phyloP scores from a whole-genome alignment of 53 echinoderm and acorn worm species.

The Patiria pectinifera region DNA sequence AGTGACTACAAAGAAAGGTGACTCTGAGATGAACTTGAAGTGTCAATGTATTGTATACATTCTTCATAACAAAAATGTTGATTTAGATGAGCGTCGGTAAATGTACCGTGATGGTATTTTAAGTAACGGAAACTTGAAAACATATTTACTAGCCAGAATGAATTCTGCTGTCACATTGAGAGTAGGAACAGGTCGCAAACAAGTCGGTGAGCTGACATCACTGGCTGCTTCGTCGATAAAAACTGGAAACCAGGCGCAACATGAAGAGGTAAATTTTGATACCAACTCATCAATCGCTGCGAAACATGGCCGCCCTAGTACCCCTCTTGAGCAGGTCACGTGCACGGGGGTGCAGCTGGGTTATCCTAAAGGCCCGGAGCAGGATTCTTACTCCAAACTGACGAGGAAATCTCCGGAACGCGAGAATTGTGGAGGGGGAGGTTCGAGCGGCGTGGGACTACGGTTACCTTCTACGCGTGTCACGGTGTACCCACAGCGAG shows the following conservation, averaged over 20 bases:
- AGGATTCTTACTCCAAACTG: neutral
- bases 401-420: slow-evolving; percentile 6
- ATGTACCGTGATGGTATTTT: no score
- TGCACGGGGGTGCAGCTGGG: slow-evolving; percentile 33
- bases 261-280: neutral
- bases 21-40: no score
- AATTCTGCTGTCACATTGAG: neutral
- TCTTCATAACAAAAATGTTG: no score
- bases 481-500: slow-evolving; percentile 57
- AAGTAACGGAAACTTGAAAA: no score
- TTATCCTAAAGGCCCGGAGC: slow-evolving; percentile 14
- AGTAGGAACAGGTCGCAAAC: neutral
- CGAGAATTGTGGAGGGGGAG: neutral
- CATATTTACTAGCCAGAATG: no score
- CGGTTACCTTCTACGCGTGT: slow-evolving; percentile 30
- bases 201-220: neutral
- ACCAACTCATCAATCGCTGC: neutral
- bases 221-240: neutral
- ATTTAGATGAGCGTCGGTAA: no score
- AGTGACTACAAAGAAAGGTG: no score
- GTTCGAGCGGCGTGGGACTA: neutral
- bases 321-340: neutral
- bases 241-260: neutral
- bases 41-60: no score
- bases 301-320: neutral